Evolutionary conservation across 2,113 vertebrate genomes (phyloP), one percentile per base, ranked within the genome.

Genomic region (Pollachius pollachius): DNA sequence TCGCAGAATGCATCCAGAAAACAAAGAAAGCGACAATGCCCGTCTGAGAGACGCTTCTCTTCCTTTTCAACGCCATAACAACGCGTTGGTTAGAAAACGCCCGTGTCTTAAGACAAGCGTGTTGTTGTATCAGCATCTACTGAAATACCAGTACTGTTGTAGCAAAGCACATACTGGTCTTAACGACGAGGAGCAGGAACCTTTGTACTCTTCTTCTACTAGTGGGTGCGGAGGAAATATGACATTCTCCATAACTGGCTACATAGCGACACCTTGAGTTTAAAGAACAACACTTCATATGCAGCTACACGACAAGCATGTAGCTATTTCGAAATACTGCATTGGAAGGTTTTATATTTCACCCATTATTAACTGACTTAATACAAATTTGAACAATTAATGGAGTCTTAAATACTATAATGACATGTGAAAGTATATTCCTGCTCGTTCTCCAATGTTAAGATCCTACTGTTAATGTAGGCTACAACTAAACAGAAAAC

Each of bases 1-100:
- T 77, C 62, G 70, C 2, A 5, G 18, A 84, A 57, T 11, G 74
- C 21, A n/a, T 75, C 77, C 76, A 88, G 68, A 73, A 23, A 8
- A 0, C 73, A 70, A 76, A 63, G 18, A 21, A 6, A 21, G 11
- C 54, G 15, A 57, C 1, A 4, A 9, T 16, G 54, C 54, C 15
- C 15, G 4, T n/a, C 54, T 17, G 11, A 1, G 54, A n/a, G 1
- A n/a, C 16, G 54, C 15, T n/a, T 0, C 15, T 57, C 11, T 15
- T 57, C 15, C 54, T 5, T 13, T 57, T 48, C 41, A 48, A 9
- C 41, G 41, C 54, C 54, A 57, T 57, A n/a, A n/a, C 54, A 57
- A 60, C 58, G 18, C 3, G 56, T 58, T 18, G 5, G 56, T 11
- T 6, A 48, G 41, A 48, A 48, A 13, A 48, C 41, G 7, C 41